A percentile compares a stretch with the other conserved stretches of the same genome.
These are phyloP conservation scores for Leuctra nigra DNA, from an alignment of 2,888 invertebrate species.

Conservation along the genomic window DNA sequence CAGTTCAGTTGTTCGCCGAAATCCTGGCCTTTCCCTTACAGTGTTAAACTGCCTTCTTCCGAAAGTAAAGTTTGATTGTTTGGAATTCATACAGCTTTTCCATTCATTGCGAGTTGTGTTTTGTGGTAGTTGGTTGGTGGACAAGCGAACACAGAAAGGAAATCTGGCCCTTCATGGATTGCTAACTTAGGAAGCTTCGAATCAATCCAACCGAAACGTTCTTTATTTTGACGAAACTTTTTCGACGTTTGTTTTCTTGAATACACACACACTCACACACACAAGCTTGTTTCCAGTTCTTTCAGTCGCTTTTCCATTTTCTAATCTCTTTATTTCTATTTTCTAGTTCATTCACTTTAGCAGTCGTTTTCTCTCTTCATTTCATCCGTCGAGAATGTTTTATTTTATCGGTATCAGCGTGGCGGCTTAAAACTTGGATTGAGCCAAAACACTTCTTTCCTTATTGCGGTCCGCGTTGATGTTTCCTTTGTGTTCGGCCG, in stretches of 20 bases:
- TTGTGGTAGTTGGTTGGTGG: conserved; percentile 8
- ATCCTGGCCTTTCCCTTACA: neutral
- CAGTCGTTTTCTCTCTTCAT: conserved; percentile 14
- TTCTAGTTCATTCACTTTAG: conserved; percentile 26
- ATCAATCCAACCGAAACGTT: conserved; percentile 22
- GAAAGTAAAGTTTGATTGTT: conserved; percentile 15
- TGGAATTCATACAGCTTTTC: conserved; percentile 8
- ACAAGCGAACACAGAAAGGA: conserved; percentile 17
- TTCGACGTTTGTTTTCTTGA: conserved; percentile 1
- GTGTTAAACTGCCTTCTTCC: neutral
- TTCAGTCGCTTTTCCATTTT: neutral
- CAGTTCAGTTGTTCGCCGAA: too few relatives aligned
- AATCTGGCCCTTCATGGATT: conserved; percentile 26
- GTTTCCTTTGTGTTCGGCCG: neutral
- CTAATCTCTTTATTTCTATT: conserved; percentile 23
- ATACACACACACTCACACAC: conserved; percentile 6
- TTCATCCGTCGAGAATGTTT: conserved; percentile 4
- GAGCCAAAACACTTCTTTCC: conserved; percentile 22
- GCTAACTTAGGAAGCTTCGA: conserved; percentile 18
- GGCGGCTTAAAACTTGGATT: neutral
- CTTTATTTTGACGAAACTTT: conserved; percentile 20
- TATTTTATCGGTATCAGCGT: neutral
- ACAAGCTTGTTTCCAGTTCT: neutral
- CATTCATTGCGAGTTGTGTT: conserved; percentile 14
- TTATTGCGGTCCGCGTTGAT: conserved; percentile 15